Base-by-base conservation (phyloP, 2,113 vertebrate genomes). In the Apeltes quadracus region DNA sequence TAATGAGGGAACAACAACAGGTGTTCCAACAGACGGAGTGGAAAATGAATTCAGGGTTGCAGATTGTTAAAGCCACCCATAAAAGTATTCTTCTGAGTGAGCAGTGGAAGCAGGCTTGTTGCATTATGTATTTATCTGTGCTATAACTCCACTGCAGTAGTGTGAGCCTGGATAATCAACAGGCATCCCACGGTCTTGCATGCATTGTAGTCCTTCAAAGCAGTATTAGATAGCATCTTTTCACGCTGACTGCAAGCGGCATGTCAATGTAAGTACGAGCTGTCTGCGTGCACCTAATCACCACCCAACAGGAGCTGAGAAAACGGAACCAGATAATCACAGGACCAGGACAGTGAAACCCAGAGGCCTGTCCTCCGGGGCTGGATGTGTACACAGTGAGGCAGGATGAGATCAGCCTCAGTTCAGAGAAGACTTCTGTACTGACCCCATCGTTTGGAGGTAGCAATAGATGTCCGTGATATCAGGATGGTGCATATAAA, bases 301-400 rank as follows among this genome's bases (percentile, higher is more conserved):
- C 46, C 68, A 11, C 46, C 71, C 1, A 3, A 56, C 43, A 61
- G 51, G 50, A 79, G 66, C 67, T 55, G 66, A 77, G 76, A 55
- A 71, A 46, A 59, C 58, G 14, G 51, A 83, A 64, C 76, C 63
- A 43, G 63, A 80, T 83, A 68, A 73, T 84, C 55, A 82, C 84
- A 82, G 58, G 70, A 71, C 18, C 66, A 39, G 71, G 41, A 32
- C 72, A 58, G 43, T 81, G 63, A 70, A 85, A 84, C 78, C 69
- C 63, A 70, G 72, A 63, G 76, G 72, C 64, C 69, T 82, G 27
- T 79, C 51, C 73, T 85, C 76, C 69, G 74, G 89, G 90, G 69
- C 82, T 85, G 82, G 61, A 81, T 86, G 76, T 84, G 78, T 89
- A 86, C 83, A 75, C 83, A 79, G 61, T 23, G 72, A 84, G 75